Evolutionary conservation across 2,797 vertebrate species (phyloP).

Genomic region (Pristis pectinata): DNA sequence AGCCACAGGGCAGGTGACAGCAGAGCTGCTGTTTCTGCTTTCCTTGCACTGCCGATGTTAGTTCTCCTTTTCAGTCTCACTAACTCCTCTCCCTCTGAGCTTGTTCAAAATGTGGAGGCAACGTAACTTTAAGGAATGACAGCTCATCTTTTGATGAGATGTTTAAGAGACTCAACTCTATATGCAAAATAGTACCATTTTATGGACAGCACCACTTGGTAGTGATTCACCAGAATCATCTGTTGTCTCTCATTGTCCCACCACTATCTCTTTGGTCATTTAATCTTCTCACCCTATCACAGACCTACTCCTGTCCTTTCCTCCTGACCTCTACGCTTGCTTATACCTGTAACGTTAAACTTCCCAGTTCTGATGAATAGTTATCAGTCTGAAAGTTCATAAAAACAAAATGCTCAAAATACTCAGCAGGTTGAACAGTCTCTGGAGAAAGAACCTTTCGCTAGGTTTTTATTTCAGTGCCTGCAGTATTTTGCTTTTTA

Average conservation of each 20-base stretch:
- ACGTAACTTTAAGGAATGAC: neutral
- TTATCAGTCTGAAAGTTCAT: neutral
- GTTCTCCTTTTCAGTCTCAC: neutral
- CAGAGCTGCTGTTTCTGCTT: neutral
- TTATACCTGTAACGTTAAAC: neutral
- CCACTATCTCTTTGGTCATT: neutral
- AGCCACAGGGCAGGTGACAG: neutral
- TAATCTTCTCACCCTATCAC: neutral
- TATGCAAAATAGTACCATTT: neutral
- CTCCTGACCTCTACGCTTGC: neutral
- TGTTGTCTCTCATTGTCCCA: neutral
- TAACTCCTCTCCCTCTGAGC: neutral
- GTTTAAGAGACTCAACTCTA: neutral
- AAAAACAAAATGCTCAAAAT: no score
- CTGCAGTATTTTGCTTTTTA: no score
- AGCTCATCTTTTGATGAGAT: neutral
- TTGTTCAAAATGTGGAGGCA: no score
- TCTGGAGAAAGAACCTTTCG: no score
- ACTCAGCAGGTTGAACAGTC: no score
- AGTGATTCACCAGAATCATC: neutral
- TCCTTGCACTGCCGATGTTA: neutral
- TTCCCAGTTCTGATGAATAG: neutral
- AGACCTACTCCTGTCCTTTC: neutral
- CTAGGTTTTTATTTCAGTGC: no score
- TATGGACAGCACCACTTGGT: neutral